Base-by-base conservation (phyloP, 2,888 invertebrate genomes). In the Lordiphosa fenestrarum region DNA sequence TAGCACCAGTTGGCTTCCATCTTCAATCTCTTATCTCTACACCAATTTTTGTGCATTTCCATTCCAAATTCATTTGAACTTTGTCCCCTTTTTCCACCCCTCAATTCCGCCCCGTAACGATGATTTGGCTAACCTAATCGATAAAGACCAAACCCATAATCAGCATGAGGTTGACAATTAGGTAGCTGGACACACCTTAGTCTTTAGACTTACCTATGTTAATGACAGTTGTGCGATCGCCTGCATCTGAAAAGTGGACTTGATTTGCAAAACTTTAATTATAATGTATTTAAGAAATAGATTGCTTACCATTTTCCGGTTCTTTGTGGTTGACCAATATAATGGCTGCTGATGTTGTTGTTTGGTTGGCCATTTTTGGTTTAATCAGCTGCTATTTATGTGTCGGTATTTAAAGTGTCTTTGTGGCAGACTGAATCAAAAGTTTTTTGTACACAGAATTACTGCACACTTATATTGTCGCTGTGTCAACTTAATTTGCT, bases 181-280 rank as follows among this genome's bases (percentile, higher is more conserved):
- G 33, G 6, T 3, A 54, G 49, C 5, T 37, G 12, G 21, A 36
- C 37, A 9, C 23, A 13, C 30, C 13, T 13, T 12, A 12, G 23
- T 47, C 4, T 23, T 23, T 37, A 9, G 6, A 73, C 81, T 80
- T 67, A 80, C 78, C 78, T 47, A 80, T 80, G 46, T 84, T 68
- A 47, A 80, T 80, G 47, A 84, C 61, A 13, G 66, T 83, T 6
- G 69, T 65, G 6, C 53, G 55, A 40, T 75, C 58, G 12, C 19
- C 61, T 49, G 23, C 36, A 61, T 23, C 51, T 64, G 48, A 6
- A 58, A 66, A 30, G 9, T 30, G 9, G 4, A 30, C 30, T 30
- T 30, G 30, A 4, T 4, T 30, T 10, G 9, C 25, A 13, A 13
- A 7, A 4, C 7, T 44, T 9, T 30, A 10, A 2, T 25, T 13